phyloP scores from a whole-genome alignment of 2,797 vertebrate genomes.

The Rousettus madagascariensis region DNA sequence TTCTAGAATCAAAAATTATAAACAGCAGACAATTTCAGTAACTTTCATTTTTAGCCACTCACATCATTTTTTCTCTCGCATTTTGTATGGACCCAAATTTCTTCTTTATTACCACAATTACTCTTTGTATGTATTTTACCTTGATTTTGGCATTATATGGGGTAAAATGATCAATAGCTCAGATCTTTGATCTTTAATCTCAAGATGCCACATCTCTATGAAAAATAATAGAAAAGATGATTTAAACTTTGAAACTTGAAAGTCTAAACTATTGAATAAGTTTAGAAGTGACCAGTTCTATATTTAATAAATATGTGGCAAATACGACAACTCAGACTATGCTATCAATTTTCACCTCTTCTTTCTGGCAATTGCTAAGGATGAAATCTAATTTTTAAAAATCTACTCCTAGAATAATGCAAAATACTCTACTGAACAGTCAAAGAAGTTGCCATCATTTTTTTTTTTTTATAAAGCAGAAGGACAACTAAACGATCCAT shows the following conservation, averaged over 20 bases:
- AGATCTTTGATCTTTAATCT: neutral
- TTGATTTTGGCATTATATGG: neutral
- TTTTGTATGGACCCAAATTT: neutral
- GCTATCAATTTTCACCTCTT: neutral
- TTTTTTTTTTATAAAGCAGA: neutral
- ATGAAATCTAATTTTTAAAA: neutral
- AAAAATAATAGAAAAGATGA: neutral
- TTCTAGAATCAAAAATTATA: slow-evolving; percentile 23
- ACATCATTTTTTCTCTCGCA: neutral
- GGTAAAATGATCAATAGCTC: neutral
- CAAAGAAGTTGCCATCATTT: neutral
- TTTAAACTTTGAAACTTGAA: neutral
- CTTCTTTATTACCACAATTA: neutral
- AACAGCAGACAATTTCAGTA: neutral
- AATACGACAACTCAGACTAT: neutral
- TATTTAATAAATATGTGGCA: neutral
- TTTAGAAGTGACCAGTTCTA: neutral
- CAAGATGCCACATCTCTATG: neutral
- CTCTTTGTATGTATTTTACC: neutral
- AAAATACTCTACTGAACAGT: neutral
- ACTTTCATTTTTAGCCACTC: neutral
- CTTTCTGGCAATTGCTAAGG: neutral
- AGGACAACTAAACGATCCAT: neutral
- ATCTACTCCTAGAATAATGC: neutral
- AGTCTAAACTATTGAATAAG: neutral